Percentiles rank a stretch among this genome's conserved stretches.
These are phyloP conservation scores for Graphium colonna DNA, from an alignment of 2,888 invertebrate genomes.

Conservation along the genomic window DNA sequence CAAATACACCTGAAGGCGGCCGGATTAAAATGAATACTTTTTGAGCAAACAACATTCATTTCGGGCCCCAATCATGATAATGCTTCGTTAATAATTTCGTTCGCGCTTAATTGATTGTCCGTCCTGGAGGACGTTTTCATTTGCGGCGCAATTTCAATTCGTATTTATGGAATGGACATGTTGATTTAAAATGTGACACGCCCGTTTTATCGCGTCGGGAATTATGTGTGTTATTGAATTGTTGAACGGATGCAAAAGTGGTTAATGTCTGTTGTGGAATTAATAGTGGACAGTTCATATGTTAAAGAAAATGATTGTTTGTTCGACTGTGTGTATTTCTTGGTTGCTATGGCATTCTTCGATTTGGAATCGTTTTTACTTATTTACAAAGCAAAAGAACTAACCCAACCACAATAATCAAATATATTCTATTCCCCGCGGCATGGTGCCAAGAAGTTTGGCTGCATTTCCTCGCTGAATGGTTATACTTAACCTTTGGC, in stretches of 20 bases:
- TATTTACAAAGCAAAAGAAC: no score
- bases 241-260: background rate
- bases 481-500: no score
- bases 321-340: no score
- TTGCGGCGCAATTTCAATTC: slow-evolving; percentile 14
- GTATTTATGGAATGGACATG: slow-evolving; percentile 10
- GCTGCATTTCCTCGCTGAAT: no score
- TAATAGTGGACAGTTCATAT: slow-evolving; percentile 6
- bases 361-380: no score
- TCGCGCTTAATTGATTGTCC: slow-evolving; percentile 20
- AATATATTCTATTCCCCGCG: no score
- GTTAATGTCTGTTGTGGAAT: background rate
- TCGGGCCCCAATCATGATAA: slow-evolving; percentile 19
- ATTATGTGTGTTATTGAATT: background rate
- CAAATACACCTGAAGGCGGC: slow-evolving; percentile 45
- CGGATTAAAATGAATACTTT: slow-evolving; percentile 19
- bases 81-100: slow-evolving; percentile 23
- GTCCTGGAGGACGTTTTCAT: slow-evolving; percentile 6
- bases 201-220: background rate
- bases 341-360: no score
- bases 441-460: no score
- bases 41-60: slow-evolving; percentile 2
- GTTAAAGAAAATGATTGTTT: no score
- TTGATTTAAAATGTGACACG: slow-evolving; percentile 8
- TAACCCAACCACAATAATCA: no score